Evolutionary conservation across 2,888 invertebrate genomes (phyloP).

Genomic region (Standfussiana lucernea): DNA sequence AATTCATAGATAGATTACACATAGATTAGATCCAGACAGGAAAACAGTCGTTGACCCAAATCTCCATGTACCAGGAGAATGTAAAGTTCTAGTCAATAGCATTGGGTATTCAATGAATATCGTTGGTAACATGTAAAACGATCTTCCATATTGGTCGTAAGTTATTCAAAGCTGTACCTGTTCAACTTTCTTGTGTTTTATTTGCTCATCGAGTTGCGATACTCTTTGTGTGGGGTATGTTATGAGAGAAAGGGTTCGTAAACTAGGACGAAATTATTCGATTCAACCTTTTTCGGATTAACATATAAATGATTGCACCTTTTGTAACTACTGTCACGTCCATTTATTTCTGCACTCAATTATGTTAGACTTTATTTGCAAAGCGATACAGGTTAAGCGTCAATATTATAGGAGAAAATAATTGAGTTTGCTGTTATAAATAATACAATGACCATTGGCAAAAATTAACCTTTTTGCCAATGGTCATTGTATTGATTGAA

Average conservation of each 20-base stretch:
- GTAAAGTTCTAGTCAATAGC: slow-evolving; percentile 37
- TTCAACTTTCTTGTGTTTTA: slow-evolving; percentile 85
- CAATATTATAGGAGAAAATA: too few relatives aligned
- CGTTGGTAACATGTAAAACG: slow-evolving; percentile 70
- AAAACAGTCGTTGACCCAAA: slow-evolving; percentile 45
- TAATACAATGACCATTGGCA: too few relatives aligned
- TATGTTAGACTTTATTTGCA: too few relatives aligned
- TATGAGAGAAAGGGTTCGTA: background rate
- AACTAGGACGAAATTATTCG: background rate
- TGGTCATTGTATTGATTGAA: too few relatives aligned
- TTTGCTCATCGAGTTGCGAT: slow-evolving; percentile 88
- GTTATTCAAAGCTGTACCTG: slow-evolving; percentile 86
- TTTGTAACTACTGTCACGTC: too few relatives aligned
- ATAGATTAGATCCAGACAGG: too few relatives aligned
- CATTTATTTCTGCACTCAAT: too few relatives aligned
- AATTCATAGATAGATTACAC: too few relatives aligned
- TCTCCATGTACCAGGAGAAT: slow-evolving; percentile 36
- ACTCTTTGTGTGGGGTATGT: slow-evolving; percentile 58
- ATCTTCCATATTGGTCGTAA: slow-evolving; percentile 86
- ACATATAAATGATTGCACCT: too few relatives aligned
- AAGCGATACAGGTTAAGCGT: too few relatives aligned
- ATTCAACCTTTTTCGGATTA: background rate
- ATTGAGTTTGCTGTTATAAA: too few relatives aligned
- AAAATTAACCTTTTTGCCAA: too few relatives aligned
- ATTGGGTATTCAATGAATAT: slow-evolving; percentile 52